These are phyloP conservation scores for Oryzias curvinotus DNA, from an alignment of 2,113 vertebrate genomes.

Conservation along the genomic window DNA sequence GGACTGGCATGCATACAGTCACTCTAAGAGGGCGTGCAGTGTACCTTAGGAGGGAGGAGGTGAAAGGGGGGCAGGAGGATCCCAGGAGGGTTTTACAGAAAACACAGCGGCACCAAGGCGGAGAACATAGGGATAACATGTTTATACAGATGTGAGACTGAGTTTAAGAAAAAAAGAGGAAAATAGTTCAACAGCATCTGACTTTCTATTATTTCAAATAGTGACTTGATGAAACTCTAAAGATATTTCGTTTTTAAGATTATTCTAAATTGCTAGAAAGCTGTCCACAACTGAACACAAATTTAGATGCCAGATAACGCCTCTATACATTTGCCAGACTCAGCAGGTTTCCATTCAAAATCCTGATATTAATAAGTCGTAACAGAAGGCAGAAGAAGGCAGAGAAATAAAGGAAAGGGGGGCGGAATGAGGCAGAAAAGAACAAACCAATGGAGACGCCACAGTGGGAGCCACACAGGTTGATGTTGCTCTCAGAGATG, in stretches of 20 bases:
- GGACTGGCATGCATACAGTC: slow-evolving; percentile 37
- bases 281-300: background rate
- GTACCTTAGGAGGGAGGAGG: slow-evolving; percentile 71
- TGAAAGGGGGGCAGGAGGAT: slow-evolving; percentile 42
- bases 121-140: slow-evolving; percentile 17
- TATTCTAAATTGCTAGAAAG: background rate
- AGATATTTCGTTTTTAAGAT: no score
- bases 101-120: slow-evolving; percentile 25
- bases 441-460: slow-evolving; percentile 91
- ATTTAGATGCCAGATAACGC: background rate
- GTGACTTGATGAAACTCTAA: no score
- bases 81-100: slow-evolving; percentile 29
- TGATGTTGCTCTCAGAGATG: slow-evolving; percentile 95
- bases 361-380: background rate
- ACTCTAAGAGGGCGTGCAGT: slow-evolving; percentile 52
- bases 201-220: no score
- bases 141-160: slow-evolving; percentile 16
- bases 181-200: no score
- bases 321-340: background rate
- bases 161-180: background rate
- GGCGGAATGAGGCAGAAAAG: background rate
- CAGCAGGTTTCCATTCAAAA: background rate
- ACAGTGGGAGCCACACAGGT: slow-evolving; percentile 92
- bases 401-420: no score
- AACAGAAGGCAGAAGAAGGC: background rate